phyloP scores from a whole-genome alignment of 2,888 invertebrate species.

The Phengaris arion region DNA sequence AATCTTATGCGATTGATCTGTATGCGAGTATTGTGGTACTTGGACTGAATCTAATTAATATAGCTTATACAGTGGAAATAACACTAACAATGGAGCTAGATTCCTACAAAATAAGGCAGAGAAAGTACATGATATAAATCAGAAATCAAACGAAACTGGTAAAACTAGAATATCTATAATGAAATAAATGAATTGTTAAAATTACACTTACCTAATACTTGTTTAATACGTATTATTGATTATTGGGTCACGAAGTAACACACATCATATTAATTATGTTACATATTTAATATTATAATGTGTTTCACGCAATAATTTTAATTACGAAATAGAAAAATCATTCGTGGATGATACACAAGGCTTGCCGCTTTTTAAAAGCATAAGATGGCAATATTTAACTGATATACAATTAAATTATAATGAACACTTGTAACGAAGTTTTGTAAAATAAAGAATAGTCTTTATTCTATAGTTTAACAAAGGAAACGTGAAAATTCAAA shows the following conservation, averaged over 20 bases:
- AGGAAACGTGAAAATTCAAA: neutral
- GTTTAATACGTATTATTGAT: neutral
- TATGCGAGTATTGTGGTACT: conserved; percentile 1
- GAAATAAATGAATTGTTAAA: neutral
- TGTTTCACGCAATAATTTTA: too few relatives aligned
- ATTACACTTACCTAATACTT: neutral
- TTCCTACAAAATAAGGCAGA: neutral
- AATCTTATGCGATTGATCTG: conserved; percentile 17
- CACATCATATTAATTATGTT: neutral
- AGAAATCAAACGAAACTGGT: conserved; percentile 5
- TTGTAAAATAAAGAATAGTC: neutral
- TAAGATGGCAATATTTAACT: too few relatives aligned
- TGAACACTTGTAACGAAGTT: neutral
- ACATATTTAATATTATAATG: neutral
- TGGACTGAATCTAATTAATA: conserved; percentile 20
- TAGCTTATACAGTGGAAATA: conserved; percentile 6
- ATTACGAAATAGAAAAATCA: too few relatives aligned
- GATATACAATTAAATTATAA: too few relatives aligned
- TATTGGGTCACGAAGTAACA: neutral
- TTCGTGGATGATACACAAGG: neutral
- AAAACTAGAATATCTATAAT: neutral
- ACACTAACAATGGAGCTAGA: conserved; percentile 18
- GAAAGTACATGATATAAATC: conserved; percentile 11
- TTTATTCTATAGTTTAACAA: neutral
- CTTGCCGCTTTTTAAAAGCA: too few relatives aligned